Conservation (phyloP, 2,797 vertebrate species). For the Balearica regulorum region DNA sequence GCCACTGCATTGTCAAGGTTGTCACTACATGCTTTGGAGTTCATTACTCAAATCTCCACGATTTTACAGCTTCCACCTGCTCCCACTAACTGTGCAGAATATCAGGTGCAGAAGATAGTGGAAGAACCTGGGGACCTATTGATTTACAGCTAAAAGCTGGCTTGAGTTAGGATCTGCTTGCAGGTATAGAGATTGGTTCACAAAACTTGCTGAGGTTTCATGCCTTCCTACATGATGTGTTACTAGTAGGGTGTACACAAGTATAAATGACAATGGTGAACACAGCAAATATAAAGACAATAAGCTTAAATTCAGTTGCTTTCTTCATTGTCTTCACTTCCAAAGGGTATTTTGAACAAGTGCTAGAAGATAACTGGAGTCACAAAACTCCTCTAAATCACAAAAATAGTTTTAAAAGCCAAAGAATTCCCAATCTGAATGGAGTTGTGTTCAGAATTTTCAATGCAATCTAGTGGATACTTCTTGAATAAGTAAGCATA, state of each 20-base stretch:
- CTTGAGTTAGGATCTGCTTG: background rate
- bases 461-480: background rate
- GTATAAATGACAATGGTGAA: background rate
- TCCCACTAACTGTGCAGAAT: background rate
- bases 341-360: background rate
- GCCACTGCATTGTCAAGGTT: background rate
- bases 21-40: background rate
- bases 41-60: background rate
- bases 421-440: background rate
- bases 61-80: background rate
- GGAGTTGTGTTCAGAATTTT: background rate
- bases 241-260: background rate
- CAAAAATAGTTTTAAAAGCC: background rate
- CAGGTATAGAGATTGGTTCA: background rate
- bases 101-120: background rate
- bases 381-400: background rate
- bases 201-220: background rate
- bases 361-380: background rate
- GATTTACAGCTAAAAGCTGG: background rate
- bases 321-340: background rate
- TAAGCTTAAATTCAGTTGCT: background rate
- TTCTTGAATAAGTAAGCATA: background rate
- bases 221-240: background rate
- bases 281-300: background rate
- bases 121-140: background rate